A percentile compares a stretch with the other conserved stretches of the same genome.
Conservation (phyloP, 1,140 invertebrate species). For the Hyles euphorbiae region DNA sequence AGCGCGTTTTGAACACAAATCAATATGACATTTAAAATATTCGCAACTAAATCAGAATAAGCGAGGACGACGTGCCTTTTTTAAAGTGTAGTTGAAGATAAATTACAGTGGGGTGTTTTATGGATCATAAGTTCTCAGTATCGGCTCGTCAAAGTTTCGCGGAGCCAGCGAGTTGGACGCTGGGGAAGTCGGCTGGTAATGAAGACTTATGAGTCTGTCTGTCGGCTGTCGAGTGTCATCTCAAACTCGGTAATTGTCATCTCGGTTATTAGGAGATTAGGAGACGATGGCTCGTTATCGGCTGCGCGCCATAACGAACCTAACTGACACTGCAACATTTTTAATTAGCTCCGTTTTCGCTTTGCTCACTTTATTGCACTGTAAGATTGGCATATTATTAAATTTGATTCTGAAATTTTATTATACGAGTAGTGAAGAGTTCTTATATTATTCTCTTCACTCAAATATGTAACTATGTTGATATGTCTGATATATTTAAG, state of each 20-base stretch:
- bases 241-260: constrained; percentile 48
- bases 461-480: too few species aligned
- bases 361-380: constrained; percentile 2
- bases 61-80: constrained; percentile 8
- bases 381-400: too few species aligned
- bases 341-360: not conserved
- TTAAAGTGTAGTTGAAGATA: constrained; percentile 8
- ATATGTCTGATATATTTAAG: too few species aligned
- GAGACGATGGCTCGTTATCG: constrained; percentile 25
- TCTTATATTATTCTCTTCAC: too few species aligned
- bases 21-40: too few species aligned
- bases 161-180: constrained; percentile 28
- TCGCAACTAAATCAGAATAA: too few species aligned
- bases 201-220: constrained; percentile 63
- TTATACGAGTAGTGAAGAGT: too few species aligned
- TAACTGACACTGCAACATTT: constrained; percentile 6
- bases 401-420: too few species aligned
- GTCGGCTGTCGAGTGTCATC: constrained; percentile 15
- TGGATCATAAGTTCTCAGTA: constrained; percentile 36
- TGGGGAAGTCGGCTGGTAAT: constrained; percentile 32
- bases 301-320: constrained; percentile 17
- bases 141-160: constrained; percentile 45
- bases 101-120: constrained; percentile 7
- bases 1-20: too few species aligned
- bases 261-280: constrained; percentile 36